Evolutionary conservation across 2,888 invertebrate genomes (phyloP), one percentile per base, ranked within the genome.

Genomic region (Euzetes globulus): DNA sequence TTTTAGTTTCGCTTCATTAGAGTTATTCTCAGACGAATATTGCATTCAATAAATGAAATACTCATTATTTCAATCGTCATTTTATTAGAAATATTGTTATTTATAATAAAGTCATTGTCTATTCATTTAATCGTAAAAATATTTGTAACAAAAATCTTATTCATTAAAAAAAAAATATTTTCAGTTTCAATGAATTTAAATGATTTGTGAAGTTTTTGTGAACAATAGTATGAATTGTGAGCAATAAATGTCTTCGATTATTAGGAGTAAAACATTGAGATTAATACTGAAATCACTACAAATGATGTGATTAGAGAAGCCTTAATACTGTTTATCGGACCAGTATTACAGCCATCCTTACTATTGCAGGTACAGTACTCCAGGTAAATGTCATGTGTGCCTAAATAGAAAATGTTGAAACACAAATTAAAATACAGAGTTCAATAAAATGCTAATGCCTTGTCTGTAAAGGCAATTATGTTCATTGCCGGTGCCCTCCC

Each of bases 321-420:
- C 11, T 41, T 68, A 6, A 37, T 11, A 13, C 19, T 41, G 6
- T 22, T 37, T 11, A 68, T 11, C 1, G 72, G 11, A 6, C 88
- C 89, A 1, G 87, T 83, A 82, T 94, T 94, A 81, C 94, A 94
- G 0, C 94, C 94, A 82, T 94, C 93, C 83, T 94, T 94, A 80
- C 91, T 91, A 73, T 81, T 91, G 80, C 94, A 94, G 0, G 93
- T 93, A 82, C 94, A 95, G 80, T 91, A 93, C 83, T 95, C 94
- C 85, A 92, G 89, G 82, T 94, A 94, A 78, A 95, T 92, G 82
- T 95, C 93, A 83, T 92, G 93, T 0, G 92, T 92, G 25, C 94
- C 94, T 92, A 91, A 37, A 37, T 15, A n/a, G n/a, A n/a, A n/a
- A n/a, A 71, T 19, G 25, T 27, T 7, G 11, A 11, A 17, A 37